phyloP scores from a whole-genome alignment of 1,140 invertebrate genomes.

The Drusus annulatus region DNA sequence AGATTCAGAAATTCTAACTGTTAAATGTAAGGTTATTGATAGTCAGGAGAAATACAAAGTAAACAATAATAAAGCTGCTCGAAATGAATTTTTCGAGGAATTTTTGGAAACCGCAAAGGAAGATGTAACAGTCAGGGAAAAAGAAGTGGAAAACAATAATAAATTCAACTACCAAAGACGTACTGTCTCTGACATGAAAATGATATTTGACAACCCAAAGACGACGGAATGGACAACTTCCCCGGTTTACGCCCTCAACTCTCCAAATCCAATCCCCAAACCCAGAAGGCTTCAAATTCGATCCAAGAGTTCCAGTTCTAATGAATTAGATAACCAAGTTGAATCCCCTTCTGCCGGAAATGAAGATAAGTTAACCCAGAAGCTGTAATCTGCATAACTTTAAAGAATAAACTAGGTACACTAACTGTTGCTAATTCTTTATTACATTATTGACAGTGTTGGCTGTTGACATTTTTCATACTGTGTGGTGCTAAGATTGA shows the following conservation, averaged over 20 bases:
- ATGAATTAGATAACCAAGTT: conserved; percentile 44
- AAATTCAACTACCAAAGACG: conserved; percentile 50
- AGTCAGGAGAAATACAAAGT: conserved; percentile 16
- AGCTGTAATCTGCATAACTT: neutral
- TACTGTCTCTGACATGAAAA: conserved; percentile 67
- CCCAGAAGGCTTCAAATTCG: conserved; percentile 66
- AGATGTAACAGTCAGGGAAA: conserved; percentile 19
- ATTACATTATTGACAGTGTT: no score
- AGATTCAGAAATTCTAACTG: conserved; percentile 35
- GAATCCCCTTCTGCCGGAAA: conserved; percentile 6
- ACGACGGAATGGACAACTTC: conserved; percentile 20
- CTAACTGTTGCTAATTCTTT: no score
- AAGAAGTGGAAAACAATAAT: conserved; percentile 22
- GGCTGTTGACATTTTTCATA: no score
- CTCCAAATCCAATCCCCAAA: conserved; percentile 70
- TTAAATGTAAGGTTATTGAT: conserved; percentile 42
- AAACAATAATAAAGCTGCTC: conserved; percentile 8
- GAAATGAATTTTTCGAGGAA: conserved; percentile 62
- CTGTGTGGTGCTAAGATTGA: neutral
- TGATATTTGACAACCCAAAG: conserved; percentile 65
- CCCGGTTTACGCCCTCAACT: conserved; percentile 48
- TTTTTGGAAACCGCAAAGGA: neutral
- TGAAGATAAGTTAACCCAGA: conserved; percentile 2
- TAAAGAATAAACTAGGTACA: neutral
- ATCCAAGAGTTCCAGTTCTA: conserved; percentile 60